Base-by-base conservation (phyloP, 2,888 invertebrate genomes). In the Sphaeridia pumilis region DNA sequence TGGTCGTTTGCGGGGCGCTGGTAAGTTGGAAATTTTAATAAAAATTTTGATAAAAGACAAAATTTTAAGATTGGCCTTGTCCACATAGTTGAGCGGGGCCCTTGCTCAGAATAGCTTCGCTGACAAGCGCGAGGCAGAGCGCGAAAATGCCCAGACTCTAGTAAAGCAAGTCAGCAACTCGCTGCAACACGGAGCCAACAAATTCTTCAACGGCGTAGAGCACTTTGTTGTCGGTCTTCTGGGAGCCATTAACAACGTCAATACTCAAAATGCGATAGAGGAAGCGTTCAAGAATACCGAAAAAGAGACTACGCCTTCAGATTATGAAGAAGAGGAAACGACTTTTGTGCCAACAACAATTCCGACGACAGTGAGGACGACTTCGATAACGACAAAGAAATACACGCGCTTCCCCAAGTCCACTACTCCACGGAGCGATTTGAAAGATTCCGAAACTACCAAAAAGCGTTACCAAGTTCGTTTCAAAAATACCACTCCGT, bases 221-320 rank as follows among this genome's bases (percentile, higher is more conserved):
- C 45, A 51, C 28, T 51, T 51, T 51, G 51, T 51, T 3, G 51
- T 45, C 1, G 51, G 51, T 26, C 36, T 51, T 14, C 22, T 51
- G 17, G 51, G 51, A 51, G 46, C 51, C 3, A 45, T 51, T 36
- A 27, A 51, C 21, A 51, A 51, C 20, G 45, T 36, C 4, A 25
- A 51, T 12, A 1, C 46, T 35, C 36, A 24, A 2, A 21, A 34
- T 1, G 17, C 45, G 38, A 26, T 36, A 25, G 45, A 25, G 21
- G 46, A 22, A 17, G 27, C 26, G 3, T 20, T 21, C n/a, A 10
- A 28, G 4, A 26, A 25, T n/a, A 12, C 50, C 17, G 50, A 34
- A 24, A 34, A 22, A 2, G 44, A 31, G 14, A 50, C 44, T 7
- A 45, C 44, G 45, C n/a, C 43, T 44, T 14, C 45, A 7, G 49